Percentiles rank a stretch among this genome's conserved stretches.
Conservation (phyloP, 2,797 vertebrate genomes). For the Knipowitschia caucasica region DNA sequence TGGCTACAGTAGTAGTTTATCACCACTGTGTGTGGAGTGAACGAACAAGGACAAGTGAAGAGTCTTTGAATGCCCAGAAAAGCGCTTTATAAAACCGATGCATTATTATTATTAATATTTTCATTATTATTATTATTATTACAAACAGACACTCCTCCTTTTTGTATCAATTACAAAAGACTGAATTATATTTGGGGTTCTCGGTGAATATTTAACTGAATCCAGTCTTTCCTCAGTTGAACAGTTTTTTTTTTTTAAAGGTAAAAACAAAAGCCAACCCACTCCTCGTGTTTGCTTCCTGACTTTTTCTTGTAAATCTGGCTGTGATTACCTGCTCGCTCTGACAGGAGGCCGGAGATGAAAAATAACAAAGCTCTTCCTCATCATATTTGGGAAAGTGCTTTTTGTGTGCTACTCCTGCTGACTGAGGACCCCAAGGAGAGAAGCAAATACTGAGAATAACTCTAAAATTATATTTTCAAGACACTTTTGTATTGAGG, state of each 20-base stretch:
- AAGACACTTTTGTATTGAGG: neutral
- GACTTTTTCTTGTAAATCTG: constrained; percentile 2
- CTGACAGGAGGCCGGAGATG: constrained; percentile 9
- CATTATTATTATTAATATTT: too few relatives aligned
- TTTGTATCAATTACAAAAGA: too few relatives aligned
- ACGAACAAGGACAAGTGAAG: too few relatives aligned
- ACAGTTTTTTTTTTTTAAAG: neutral
- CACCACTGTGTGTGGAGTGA: too few relatives aligned
- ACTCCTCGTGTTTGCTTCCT: neutral
- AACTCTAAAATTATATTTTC: neutral
- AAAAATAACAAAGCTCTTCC: neutral
- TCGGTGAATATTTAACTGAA: neutral
- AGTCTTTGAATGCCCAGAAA: too few relatives aligned
- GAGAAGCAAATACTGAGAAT: neutral
- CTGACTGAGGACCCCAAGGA: constrained; percentile 4
- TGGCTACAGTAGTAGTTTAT: too few relatives aligned
- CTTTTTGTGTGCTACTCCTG: constrained; percentile 1
- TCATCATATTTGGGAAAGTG: constrained; percentile 11
- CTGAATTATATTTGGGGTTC: too few relatives aligned
- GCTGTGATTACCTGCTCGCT: constrained; percentile 15
- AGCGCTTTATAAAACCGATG: too few relatives aligned
- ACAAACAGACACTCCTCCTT: too few relatives aligned
- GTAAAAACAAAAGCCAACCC: neutral
- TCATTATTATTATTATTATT: too few relatives aligned
- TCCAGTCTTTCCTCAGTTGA: neutral